phyloP scores from a whole-genome alignment of 2,113 vertebrate genomes.

The Nettapus auritus region DNA sequence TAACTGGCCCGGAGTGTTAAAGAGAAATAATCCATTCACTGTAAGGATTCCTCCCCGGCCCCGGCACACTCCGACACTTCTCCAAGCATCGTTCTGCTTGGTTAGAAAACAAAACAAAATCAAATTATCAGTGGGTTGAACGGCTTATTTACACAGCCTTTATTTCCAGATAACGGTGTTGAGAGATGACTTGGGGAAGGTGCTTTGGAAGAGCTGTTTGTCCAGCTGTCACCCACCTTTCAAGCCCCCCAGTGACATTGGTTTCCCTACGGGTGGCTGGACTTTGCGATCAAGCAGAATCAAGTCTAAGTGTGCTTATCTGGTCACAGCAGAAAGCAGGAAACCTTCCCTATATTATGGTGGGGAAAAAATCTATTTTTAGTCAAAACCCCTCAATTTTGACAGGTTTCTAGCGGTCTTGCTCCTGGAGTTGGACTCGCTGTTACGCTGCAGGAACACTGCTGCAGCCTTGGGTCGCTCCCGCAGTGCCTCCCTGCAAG shows the following conservation, averaged over 20 bases:
- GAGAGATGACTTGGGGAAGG: background rate
- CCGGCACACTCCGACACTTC: background rate
- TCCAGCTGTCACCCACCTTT: background rate
- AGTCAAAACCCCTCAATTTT: background rate
- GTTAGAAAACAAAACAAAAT: background rate
- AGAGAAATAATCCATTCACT: background rate
- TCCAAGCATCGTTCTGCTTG: background rate
- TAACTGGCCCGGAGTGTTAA: background rate
- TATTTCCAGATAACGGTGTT: background rate
- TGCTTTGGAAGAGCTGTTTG: background rate
- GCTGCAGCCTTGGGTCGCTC: background rate
- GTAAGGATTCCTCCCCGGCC: no score
- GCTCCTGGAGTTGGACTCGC: background rate
- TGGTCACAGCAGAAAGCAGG: background rate
- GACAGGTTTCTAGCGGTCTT: background rate
- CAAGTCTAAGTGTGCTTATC: background rate
- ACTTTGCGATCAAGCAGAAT: background rate
- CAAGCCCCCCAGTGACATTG: background rate
- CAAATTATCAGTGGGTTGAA: background rate
- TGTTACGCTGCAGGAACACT: background rate
- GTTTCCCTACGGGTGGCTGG: background rate
- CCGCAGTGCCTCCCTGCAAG: background rate
- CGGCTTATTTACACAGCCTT: background rate
- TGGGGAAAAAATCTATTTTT: accelerated
- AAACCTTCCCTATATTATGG: background rate